Percentiles rank a stretch among this genome's conserved stretches.
Evolutionary conservation across 2,797 vertebrate genomes (phyloP).

Genomic region (Urocyon cinereoargenteus): DNA sequence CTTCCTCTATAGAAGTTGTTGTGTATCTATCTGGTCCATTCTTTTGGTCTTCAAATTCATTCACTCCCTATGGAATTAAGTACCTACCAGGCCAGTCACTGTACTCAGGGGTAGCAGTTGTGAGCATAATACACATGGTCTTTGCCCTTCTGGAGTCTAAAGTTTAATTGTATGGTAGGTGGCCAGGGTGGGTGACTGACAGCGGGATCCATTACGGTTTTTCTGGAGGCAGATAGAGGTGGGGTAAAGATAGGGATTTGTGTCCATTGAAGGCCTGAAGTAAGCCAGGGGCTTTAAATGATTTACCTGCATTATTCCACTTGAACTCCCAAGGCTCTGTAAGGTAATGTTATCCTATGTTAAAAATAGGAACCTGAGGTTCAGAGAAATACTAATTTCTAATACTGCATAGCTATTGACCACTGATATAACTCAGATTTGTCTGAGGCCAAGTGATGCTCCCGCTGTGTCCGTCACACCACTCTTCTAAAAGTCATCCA

Average conservation of each 20-base stretch:
- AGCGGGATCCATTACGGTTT: not conserved
- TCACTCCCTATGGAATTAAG: not conserved
- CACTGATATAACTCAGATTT: not conserved
- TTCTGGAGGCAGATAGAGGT: not conserved
- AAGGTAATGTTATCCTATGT: not conserved
- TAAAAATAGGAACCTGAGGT: slow-evolving; percentile 12
- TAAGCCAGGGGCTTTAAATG: not conserved
- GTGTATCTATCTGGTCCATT: not conserved
- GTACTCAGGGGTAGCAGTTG: not conserved
- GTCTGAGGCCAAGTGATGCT: not conserved
- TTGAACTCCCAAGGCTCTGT: not conserved
- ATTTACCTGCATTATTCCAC: not conserved
- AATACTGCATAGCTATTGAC: not conserved
- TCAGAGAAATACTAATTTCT: not conserved
- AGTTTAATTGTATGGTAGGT: not conserved
- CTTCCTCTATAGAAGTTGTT: not conserved
- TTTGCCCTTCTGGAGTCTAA: not conserved
- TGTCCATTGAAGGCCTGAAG: not conserved
- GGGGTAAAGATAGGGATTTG: not conserved
- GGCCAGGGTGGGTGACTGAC: not conserved
- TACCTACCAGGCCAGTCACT: not conserved
- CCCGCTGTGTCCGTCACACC: not conserved
- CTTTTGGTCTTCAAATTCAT: slow-evolving; percentile 7
- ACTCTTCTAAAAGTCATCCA: not conserved
- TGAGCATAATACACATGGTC: not conserved